Evolutionary conservation across 37 sponge, comb jelly and placozoan genomes (phyloP).

Genomic region (Haliclona indistincta): DNA sequence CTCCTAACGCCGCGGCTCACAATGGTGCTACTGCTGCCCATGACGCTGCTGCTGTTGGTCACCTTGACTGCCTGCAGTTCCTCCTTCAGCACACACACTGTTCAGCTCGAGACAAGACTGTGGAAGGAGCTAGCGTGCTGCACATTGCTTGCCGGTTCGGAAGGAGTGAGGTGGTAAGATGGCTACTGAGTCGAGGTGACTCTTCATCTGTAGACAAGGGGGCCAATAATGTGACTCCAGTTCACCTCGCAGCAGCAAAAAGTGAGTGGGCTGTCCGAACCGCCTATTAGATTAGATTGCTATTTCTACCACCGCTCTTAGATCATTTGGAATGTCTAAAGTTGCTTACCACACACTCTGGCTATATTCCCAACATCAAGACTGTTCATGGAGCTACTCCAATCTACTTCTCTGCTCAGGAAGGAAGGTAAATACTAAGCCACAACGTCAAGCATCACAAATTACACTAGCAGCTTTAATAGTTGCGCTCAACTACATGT

Average conservation of each 20-base stretch:
- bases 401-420: constrained; percentile 91
- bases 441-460: too few species aligned
- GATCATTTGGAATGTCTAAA: constrained; percentile 81
- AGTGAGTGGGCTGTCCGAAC: constrained; percentile 37
- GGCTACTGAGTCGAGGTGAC: constrained; percentile 63
- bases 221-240: constrained; percentile 84
- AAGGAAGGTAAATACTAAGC: constrained; percentile 74
- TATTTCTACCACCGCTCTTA: neutral
- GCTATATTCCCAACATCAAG: constrained; percentile 76
- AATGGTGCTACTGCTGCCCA: constrained; percentile 92
- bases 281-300: neutral
- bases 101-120: constrained; percentile 58
- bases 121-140: constrained; percentile 88
- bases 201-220: constrained; percentile 78
- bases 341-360: constrained; percentile 56
- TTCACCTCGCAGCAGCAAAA: constrained; percentile 87
- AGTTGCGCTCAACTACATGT: too few species aligned
- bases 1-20: constrained; percentile 74
- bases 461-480: too few species aligned
- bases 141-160: constrained; percentile 96
- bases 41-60: constrained; percentile 92
- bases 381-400: constrained; percentile 89
- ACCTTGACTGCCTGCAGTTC: constrained; percentile 78
- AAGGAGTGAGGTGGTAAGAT: constrained; percentile 54
- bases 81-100: constrained; percentile 77